phyloP scores from a whole-genome alignment of 2,797 vertebrate genomes.

The Meriones psammophilus region DNA sequence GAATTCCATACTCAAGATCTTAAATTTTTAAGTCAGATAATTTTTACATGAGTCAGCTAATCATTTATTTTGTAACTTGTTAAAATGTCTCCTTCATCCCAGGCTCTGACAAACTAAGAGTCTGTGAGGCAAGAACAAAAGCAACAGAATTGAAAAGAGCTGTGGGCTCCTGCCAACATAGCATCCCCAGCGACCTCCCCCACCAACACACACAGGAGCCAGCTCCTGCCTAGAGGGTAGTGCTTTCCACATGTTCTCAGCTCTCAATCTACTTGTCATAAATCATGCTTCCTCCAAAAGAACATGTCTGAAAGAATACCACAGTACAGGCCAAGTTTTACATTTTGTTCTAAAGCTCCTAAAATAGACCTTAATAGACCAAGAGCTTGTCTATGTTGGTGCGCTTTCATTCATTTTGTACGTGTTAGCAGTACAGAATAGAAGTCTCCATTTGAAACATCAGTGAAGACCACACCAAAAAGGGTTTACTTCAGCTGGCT shows the following conservation, averaged over 20 bases:
- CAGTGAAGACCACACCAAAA: neutral
- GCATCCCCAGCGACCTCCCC: too few relatives aligned
- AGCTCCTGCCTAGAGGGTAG: neutral
- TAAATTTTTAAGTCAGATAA: slow-evolving; percentile 20
- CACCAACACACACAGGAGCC: neutral
- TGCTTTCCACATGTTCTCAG: neutral
- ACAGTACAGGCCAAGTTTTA: neutral
- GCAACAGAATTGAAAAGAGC: slow-evolving; percentile 7
- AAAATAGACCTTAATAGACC: neutral
- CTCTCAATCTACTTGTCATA: neutral
- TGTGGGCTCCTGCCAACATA: neutral
- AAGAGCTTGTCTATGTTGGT: slow-evolving; percentile 40
- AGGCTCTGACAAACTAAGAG: slow-evolving; percentile 7
- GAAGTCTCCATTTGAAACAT: neutral
- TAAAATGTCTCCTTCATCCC: neutral
- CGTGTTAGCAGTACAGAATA: slow-evolving; percentile 61
- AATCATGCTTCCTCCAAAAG: neutral
- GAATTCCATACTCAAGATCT: neutral
- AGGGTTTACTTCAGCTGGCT: slow-evolving; percentile 67
- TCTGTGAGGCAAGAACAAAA: slow-evolving; percentile 30
- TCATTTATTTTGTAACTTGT: slow-evolving; percentile 42
- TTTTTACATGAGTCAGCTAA: neutral
- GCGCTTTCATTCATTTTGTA: slow-evolving; percentile 52
- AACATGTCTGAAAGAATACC: neutral
- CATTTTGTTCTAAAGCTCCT: slow-evolving; percentile 28